Conservation (phyloP, 2,113 vertebrate species). For the Oreochromis spilurus region DNA sequence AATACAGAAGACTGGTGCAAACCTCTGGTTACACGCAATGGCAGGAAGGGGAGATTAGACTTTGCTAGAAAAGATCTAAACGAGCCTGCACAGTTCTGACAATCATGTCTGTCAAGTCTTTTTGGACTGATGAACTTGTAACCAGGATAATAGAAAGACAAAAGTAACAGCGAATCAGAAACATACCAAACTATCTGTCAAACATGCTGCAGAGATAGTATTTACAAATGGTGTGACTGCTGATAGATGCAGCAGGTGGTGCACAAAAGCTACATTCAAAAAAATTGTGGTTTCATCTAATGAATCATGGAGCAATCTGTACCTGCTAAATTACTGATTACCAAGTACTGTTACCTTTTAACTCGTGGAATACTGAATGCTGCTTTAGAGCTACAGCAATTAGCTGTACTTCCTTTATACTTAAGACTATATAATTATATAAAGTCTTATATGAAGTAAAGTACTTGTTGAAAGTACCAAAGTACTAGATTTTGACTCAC, state of each 20-base stretch:
- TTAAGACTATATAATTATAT: not conserved
- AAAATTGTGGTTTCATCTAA: not conserved
- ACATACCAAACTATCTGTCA: not conserved
- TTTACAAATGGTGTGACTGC: not conserved
- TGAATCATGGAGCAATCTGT: not conserved
- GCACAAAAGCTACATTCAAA: not conserved
- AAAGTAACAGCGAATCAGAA: not conserved
- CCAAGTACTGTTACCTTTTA: not conserved
- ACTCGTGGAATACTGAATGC: not conserved
- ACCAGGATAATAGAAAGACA: not conserved
- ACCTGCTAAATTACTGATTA: not conserved
- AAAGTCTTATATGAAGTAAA: not conserved
- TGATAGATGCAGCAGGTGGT: not conserved
- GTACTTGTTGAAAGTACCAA: not conserved
- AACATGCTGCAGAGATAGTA: not conserved
- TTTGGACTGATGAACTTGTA: not conserved
- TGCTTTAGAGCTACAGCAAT: not conserved
- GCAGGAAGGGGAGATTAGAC: not conserved
- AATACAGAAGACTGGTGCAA: not conserved
- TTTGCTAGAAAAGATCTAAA: not conserved
- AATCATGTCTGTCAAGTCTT: not conserved
- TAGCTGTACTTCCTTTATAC: not conserved
- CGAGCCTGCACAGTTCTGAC: not conserved
- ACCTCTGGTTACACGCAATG: not conserved
- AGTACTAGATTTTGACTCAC: not conserved